Evolutionary conservation across 2,888 invertebrate species (phyloP), one percentile per base, ranked within the genome.

Genomic region (Xylocampa areola): DNA sequence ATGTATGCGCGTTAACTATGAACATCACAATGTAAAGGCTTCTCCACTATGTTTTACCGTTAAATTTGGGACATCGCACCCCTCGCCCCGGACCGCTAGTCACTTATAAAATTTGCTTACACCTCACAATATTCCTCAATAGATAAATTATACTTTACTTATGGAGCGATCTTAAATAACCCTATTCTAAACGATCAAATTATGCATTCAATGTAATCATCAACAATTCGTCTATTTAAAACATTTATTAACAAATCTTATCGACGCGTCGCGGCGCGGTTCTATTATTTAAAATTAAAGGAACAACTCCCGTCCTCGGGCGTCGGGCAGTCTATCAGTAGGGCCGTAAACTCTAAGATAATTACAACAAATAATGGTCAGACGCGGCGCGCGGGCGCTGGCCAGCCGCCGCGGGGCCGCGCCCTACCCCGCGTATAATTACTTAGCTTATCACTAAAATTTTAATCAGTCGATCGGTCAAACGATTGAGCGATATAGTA

Each of bases 391-490:
- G 71, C 60, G 39, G 75, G 63, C 66, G 16, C 19, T 25, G 59
- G 69, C 55, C 70, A 62, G 64, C 72, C 48, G 77, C 69, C 76
- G 75, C 81, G 75, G 65, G 72, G 71, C 66, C 72, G 45, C 75
- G 61, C 21, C 48, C 68, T 65, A 59, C 65, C 69, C 75, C 82
- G 47, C 33, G 79, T 79, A 82, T 87, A 83, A 88, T 91, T 88
- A 92, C 92, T 93, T 94, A 93, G 93, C 94, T 93, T 93, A 93
- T 79, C 91, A 93, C 92, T 93, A 94, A 92, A 93, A 92, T 94
- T 94, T 93, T 94, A 93, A 92, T 94, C 94, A 94, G 94, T 94
- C 94, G 92, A 94, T 94, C 94, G 94, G 91, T 93, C 94, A 93
- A 93, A 90, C 88, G 91, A 92, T 93, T 93, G 93, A 94, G 92